Evolutionary conservation across 35 echinoderm and acorn worm species (phyloP), one percentile per base, ranked within the genome.

Genomic region (Chiridota heheva): DNA sequence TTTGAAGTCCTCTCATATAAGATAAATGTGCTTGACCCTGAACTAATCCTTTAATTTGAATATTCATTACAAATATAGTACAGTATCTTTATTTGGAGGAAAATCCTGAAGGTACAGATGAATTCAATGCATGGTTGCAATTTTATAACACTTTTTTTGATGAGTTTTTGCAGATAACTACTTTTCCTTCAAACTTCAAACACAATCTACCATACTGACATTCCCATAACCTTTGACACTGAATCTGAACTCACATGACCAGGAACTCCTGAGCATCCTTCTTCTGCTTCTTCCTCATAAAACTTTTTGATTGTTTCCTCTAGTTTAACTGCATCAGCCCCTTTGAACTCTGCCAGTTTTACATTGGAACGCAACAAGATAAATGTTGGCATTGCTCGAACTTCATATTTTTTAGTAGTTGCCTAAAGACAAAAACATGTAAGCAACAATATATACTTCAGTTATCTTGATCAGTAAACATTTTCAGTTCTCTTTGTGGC

Each of bases 341-440:
- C 93, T 47, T 86, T 78, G 36, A 97, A 13, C 45, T 87, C 63
- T 53, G 87, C 93, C 16, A 97, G 40, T 74, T 87, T 83, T 33
- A 31, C 46, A 33, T 62, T 74, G 70, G 76, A 87, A 38, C 83
- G 81, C 36, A 97, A 61, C 45, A 91, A 91, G 20, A 91, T 45
- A 60, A 97, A 97, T 39, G 93, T 97, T 5, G 93, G 93, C 88
- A 91, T 97, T 2, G 93, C 78, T 35, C 48, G 66, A 17, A 97
- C 70, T 7, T 64, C 61, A 58, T 96, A 81, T 29, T 63, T 82
- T 18, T 27, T 36, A 20, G 60, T 65, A 26, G 88, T 87, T 69
- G 62, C 30, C 88, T 90, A 78, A 56, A 20, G 45, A 67, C 30
- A 2, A 4, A 51, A 73, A 48, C 1, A n/a, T 13, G 25, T 47